Evolutionary conservation across 2,888 invertebrate species (phyloP).

Genomic region (Sesia apiformis): DNA sequence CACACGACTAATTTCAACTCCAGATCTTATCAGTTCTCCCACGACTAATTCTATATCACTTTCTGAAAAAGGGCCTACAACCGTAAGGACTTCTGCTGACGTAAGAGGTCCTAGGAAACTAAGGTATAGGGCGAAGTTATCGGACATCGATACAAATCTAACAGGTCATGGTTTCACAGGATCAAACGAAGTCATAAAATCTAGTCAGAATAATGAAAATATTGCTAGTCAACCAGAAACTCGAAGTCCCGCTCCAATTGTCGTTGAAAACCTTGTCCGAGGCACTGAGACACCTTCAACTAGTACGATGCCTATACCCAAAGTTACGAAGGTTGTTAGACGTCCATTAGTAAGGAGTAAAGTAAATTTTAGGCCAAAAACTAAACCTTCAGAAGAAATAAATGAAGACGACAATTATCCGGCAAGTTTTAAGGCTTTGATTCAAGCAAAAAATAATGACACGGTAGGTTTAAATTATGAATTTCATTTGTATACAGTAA

Average conservation of each 20-base stretch:
- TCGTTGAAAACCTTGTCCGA: slow-evolving; percentile 28
- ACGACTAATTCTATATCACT: slow-evolving; percentile 48
- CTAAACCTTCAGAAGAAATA: slow-evolving; percentile 60
- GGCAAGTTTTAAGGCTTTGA: slow-evolving; percentile 77
- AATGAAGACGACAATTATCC: slow-evolving; percentile 79
- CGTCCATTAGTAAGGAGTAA: slow-evolving; percentile 41
- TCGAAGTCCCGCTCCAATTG: slow-evolving; percentile 25
- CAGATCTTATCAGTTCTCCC: slow-evolving; percentile 49
- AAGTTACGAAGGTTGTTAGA: slow-evolving; percentile 41
- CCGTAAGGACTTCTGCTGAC: slow-evolving; percentile 37
- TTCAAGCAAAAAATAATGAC: slow-evolving; percentile 75
- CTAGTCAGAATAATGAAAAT: slow-evolving; percentile 51
- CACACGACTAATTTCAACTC: slow-evolving; percentile 32
- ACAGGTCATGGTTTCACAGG: slow-evolving; percentile 46
- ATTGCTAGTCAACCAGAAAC: slow-evolving; percentile 51
- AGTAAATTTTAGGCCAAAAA: slow-evolving; percentile 31
- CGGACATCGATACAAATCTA: slow-evolving; percentile 56
- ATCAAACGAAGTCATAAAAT: slow-evolving; percentile 40
- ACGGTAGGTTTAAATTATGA: slow-evolving; percentile 39
- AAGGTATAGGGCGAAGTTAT: slow-evolving; percentile 41
- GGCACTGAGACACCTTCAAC: slow-evolving; percentile 37
- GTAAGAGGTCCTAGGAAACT: slow-evolving; percentile 46
- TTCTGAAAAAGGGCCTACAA: slow-evolving; percentile 43
- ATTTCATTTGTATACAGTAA: neutral
- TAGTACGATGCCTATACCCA: slow-evolving; percentile 27